Percentiles rank a stretch among this genome's conserved stretches.
Conservation (phyloP, 2,113 vertebrate species). For the Ancistrus triradiatus region DNA sequence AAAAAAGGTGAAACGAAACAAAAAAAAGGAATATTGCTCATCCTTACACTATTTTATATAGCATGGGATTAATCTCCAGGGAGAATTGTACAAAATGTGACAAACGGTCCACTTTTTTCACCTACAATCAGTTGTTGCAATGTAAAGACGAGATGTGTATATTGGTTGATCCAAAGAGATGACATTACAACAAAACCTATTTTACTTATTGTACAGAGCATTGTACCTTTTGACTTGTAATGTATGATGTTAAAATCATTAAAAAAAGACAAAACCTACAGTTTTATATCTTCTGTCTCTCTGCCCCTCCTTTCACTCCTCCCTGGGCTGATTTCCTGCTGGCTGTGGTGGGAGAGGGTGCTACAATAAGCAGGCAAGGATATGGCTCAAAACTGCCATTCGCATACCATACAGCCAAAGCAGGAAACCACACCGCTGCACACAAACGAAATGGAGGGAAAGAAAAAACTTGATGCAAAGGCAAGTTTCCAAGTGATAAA, state of each 20-base stretch:
- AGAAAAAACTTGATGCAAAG: slow-evolving; percentile 16
- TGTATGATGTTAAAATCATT: slow-evolving; percentile 78
- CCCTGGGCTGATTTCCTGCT: slow-evolving; percentile 35
- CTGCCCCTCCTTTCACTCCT: neutral
- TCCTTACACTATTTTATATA: slow-evolving; percentile 66
- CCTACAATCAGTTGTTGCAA: slow-evolving; percentile 72
- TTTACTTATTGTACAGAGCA: slow-evolving; percentile 77
- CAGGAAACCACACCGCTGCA: slow-evolving; percentile 46
- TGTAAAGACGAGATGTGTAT: slow-evolving; percentile 75
- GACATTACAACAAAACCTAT: slow-evolving; percentile 75
- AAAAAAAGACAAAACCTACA: slow-evolving; percentile 63
- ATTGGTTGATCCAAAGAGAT: slow-evolving; percentile 83
- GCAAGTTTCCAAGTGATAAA: slow-evolving; percentile 45
- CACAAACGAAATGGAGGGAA: slow-evolving; percentile 39
- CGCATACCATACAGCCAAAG: slow-evolving; percentile 36
- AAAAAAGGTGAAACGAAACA: slow-evolving; percentile 55
- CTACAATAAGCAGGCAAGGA: slow-evolving; percentile 22
- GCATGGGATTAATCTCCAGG: slow-evolving; percentile 69
- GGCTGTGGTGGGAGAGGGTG: slow-evolving; percentile 27
- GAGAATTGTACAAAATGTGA: slow-evolving; percentile 66
- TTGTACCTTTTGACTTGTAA: slow-evolving; percentile 75
- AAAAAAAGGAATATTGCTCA: slow-evolving; percentile 61
- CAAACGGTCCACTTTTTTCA: slow-evolving; percentile 59
- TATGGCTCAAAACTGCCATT: slow-evolving; percentile 43
- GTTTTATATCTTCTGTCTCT: slow-evolving; percentile 58